These are phyloP conservation scores for Papilio machaon DNA, from an alignment of 1,140 invertebrate genomes.

Conservation along the genomic window DNA sequence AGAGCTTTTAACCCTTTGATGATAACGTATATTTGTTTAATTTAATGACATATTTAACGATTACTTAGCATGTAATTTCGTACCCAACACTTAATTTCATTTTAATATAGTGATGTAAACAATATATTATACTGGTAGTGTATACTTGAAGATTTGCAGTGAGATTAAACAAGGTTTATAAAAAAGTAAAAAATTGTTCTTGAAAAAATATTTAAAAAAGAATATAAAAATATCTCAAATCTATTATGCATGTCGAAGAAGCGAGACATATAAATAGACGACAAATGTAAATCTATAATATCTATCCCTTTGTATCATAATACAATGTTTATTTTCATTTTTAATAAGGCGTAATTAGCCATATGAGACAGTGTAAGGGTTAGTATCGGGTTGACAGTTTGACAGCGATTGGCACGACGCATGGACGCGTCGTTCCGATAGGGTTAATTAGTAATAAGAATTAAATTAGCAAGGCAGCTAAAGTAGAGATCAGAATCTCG, in stretches of 20 bases:
- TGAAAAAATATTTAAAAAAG: background rate
- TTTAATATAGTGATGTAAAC: slow-evolving; percentile 26
- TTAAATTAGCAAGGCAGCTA: slow-evolving; percentile 29
- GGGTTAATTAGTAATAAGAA: slow-evolving; percentile 59
- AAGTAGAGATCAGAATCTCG: slow-evolving; percentile 10
- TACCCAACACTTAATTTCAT: slow-evolving; percentile 32
- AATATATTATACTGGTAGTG: slow-evolving; percentile 18
- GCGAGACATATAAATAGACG: background rate
- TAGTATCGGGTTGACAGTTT: slow-evolving; percentile 51
- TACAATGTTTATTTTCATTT: background rate
- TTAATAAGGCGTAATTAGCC: slow-evolving; percentile 5
- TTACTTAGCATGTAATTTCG: slow-evolving; percentile 37
- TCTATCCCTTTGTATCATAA: background rate
- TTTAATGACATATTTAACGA: slow-evolving; percentile 52
- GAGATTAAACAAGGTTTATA: background rate
- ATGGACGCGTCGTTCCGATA: slow-evolving; percentile 51
- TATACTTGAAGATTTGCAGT: background rate
- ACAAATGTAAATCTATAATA: no score
- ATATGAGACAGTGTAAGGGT: slow-evolving; percentile 39
- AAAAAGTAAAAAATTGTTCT: background rate
- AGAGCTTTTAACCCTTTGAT: slow-evolving; percentile 68
- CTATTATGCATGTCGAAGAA: no score
- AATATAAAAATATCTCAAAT: no score
- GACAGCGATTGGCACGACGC: slow-evolving; percentile 52
- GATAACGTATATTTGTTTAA: slow-evolving; percentile 60